phyloP scores from a whole-genome alignment of 2,888 invertebrate species.

The Drosophila paucipuncta region DNA sequence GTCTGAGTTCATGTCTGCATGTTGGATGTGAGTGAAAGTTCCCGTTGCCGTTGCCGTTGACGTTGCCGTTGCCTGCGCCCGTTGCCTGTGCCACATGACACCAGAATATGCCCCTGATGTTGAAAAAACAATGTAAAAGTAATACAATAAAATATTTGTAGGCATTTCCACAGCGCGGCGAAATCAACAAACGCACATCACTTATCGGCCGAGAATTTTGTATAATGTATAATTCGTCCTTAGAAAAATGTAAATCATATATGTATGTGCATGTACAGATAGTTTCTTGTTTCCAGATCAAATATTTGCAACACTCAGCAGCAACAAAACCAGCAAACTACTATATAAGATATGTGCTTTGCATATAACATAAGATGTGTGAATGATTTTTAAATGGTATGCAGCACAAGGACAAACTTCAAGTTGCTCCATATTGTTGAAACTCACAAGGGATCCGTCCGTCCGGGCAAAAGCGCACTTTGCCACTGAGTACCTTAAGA shows the following conservation, averaged over 20 bases:
- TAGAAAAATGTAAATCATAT: neutral
- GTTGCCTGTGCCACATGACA: constrained; percentile 12
- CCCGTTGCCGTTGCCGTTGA: neutral
- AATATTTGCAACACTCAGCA: neutral
- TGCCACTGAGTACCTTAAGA: constrained; percentile 7
- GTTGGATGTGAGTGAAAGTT: constrained; percentile 5
- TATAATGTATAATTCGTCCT: neutral
- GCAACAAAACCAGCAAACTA: neutral
- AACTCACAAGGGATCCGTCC: neutral
- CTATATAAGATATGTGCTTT: neutral
- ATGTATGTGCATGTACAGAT: neutral
- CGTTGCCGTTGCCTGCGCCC: neutral
- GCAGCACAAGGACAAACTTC: neutral
- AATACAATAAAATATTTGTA: constrained; percentile 7
- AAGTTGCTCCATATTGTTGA: neutral
- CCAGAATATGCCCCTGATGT: neutral
- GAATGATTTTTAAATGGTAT: constrained; percentile 1
- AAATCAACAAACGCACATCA: constrained; percentile 5
- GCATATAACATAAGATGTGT: neutral
- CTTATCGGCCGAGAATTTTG: neutral
- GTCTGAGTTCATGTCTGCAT: constrained; percentile 8
- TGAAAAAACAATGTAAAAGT: constrained; percentile 11
- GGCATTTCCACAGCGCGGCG: neutral
- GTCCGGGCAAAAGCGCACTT: constrained; percentile 12
- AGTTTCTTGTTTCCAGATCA: neutral